A percentile compares a stretch with the other conserved stretches of the same genome.
These are phyloP conservation scores for Heliconius charithonia DNA, from an alignment of 2,888 invertebrate species.

Conservation along the genomic window DNA sequence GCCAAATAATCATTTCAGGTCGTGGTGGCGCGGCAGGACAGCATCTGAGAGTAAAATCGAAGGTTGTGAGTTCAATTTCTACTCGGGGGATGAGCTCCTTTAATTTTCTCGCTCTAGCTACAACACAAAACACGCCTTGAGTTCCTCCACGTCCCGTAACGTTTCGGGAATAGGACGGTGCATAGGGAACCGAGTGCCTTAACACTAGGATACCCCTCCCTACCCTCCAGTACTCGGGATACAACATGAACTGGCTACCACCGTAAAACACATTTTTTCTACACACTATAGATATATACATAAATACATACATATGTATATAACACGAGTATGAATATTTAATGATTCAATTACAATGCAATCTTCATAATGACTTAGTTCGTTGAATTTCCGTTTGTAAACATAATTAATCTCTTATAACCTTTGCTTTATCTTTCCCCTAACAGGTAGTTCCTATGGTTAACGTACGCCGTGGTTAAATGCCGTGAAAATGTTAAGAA, in stretches of 20 bases:
- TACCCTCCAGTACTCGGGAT: neutral
- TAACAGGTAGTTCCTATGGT: conserved; percentile 3
- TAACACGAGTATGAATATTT: neutral
- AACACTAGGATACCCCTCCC: neutral
- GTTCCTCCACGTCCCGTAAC: no score
- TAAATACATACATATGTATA: neutral
- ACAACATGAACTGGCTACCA: neutral
- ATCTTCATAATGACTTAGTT: conserved; percentile 21
- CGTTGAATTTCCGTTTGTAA: conserved; percentile 25
- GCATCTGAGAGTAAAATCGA: no score
- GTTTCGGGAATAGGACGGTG: neutral
- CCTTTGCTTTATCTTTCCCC: conserved; percentile 25
- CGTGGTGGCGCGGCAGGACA: no score
- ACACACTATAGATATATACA: neutral
- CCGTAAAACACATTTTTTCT: neutral
- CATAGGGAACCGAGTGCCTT: neutral
- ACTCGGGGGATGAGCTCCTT: no score
- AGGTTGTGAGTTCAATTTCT: no score
- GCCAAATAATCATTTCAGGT: no score
- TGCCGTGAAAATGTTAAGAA: conserved; percentile 31
- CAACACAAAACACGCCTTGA: no score
- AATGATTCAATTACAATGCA: conserved; percentile 4
- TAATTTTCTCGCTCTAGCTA: no score
- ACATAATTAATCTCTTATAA: conserved; percentile 27
- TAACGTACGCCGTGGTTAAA: conserved; percentile 24